A percentile compares a stretch with the other conserved stretches of the same genome.
These are phyloP conservation scores for Polyommatus iphigenia DNA, from an alignment of 2,888 invertebrate genomes.

Conservation along the genomic window DNA sequence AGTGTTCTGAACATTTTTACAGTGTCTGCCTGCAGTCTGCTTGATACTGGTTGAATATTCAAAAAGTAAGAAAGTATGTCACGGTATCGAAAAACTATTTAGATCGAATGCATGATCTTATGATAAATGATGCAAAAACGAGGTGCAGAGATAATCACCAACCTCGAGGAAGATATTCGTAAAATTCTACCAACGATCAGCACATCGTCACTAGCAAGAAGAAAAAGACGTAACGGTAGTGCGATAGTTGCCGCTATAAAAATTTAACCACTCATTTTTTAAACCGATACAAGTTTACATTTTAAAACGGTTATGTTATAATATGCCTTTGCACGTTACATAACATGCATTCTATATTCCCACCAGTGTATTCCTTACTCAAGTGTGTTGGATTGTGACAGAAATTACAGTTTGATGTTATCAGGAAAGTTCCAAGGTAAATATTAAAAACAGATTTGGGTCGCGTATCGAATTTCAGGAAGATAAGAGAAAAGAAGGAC, in stretches of 20 bases:
- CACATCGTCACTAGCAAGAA: neutral
- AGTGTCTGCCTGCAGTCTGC: neutral
- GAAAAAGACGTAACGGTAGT: neutral
- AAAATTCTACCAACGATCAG: neutral
- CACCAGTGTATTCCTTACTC: neutral
- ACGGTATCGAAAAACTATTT: neutral
- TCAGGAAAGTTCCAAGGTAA: neutral
- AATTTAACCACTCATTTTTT: too few species aligned
- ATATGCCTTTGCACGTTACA: neutral
- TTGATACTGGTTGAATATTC: neutral
- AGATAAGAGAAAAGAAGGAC: constrained; percentile 8
- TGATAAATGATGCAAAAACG: neutral
- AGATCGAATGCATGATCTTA: neutral
- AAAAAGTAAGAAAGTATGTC: neutral
- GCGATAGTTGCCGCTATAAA: neutral
- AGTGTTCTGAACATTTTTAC: neutral
- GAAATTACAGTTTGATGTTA: neutral
- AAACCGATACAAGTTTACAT: too few species aligned
- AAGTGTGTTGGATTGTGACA: neutral
- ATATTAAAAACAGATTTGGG: constrained; percentile 24
- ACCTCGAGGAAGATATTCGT: neutral
- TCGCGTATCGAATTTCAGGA: neutral
- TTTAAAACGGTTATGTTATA: too few species aligned
- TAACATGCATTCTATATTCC: neutral
- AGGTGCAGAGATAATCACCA: neutral